A percentile compares a stretch with the other conserved stretches of the same genome.
These are phyloP conservation scores for Dipodomys merriami DNA, from an alignment of 2,113 vertebrate species.

Conservation along the genomic window DNA sequence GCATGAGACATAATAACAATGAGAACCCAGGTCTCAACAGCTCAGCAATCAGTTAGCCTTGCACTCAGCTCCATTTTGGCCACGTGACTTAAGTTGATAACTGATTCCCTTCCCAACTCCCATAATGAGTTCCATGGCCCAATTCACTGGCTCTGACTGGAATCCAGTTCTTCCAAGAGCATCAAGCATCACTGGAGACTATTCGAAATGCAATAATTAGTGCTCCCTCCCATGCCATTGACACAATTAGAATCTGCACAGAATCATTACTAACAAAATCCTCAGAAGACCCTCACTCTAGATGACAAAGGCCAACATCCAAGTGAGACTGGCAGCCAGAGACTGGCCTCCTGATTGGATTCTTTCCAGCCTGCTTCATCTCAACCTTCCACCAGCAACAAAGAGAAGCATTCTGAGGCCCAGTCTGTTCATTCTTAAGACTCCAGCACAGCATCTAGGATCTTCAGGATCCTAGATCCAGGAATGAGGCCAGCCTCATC, in stretches of 20 bases:
- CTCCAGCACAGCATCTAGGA: not conserved
- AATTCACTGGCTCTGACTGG: not conserved
- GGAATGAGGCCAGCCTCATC: not conserved
- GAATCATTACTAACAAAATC: not conserved
- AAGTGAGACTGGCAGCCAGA: not conserved
- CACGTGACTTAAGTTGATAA: not conserved
- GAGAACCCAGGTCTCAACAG: accelerated
- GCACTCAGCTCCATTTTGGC: not conserved
- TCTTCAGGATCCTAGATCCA: not conserved
- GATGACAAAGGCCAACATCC: not conserved
- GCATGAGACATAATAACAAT: not conserved
- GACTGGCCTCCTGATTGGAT: not conserved
- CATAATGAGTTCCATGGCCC: not conserved
- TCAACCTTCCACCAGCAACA: not conserved
- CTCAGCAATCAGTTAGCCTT: not conserved
- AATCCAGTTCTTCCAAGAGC: not conserved
- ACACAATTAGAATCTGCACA: not conserved
- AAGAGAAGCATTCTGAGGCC: not conserved
- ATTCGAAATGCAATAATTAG: not conserved
- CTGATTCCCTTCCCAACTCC: not conserved
- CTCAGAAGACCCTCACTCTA: not conserved
- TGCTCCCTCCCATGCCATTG: accelerated
- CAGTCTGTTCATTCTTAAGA: not conserved
- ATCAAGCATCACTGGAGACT: not conserved
- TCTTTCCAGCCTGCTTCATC: not conserved